A percentile compares a stretch with the other conserved stretches of the same genome.
Conservation (phyloP, 2,113 vertebrate species). For the Orientallactaga bullata region DNA sequence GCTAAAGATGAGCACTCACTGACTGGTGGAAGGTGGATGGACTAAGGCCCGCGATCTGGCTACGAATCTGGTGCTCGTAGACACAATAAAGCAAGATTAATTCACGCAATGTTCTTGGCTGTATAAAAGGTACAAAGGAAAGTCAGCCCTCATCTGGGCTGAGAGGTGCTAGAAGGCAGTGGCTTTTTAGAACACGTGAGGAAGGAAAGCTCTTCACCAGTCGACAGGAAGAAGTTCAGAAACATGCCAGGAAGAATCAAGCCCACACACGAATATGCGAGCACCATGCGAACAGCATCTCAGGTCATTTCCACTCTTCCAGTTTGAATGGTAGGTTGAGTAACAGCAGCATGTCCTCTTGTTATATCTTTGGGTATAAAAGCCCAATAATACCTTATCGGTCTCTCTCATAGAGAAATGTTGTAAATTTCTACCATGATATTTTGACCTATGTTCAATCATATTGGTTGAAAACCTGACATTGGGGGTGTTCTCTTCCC, state of each 20-base stretch:
- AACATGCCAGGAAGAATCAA: not conserved
- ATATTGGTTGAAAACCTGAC: not conserved
- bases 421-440: not conserved
- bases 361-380: not conserved
- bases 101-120: not conserved
- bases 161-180: not conserved
- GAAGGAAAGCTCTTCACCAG: too few species aligned
- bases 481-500: not conserved
- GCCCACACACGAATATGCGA: accelerated
- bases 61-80: too few species aligned
- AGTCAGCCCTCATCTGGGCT: not conserved
- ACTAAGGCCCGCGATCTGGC: too few species aligned
- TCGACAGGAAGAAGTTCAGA: too few species aligned
- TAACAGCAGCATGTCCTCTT: not conserved
- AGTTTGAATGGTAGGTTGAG: not conserved
- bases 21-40: too few species aligned
- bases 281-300: too few species aligned
- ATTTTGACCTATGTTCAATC: not conserved
- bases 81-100: too few species aligned
- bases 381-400: not conserved
- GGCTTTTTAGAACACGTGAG: too few species aligned
- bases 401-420: not conserved
- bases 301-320: not conserved
- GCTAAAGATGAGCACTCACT: too few species aligned
- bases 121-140: not conserved